phyloP scores from a whole-genome alignment of 2,113 vertebrate species.

The Nymphicus hollandicus region DNA sequence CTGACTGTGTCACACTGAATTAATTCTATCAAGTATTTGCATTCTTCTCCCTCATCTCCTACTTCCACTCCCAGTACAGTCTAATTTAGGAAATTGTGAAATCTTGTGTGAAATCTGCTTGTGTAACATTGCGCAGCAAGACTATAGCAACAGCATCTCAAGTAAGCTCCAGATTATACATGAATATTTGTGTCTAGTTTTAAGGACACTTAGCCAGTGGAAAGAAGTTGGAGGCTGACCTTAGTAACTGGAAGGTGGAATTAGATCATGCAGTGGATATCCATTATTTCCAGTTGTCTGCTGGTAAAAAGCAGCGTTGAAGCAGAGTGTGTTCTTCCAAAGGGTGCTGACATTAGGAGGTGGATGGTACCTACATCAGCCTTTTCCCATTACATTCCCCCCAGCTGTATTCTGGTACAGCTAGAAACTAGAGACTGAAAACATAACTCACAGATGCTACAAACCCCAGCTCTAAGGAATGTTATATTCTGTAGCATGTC shows the following conservation, averaged over 20 bases:
- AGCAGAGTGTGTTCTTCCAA: neutral
- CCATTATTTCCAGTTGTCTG: neutral
- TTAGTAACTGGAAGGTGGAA: neutral
- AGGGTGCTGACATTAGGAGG: neutral
- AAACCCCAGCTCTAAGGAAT: neutral
- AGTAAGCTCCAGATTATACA: neutral
- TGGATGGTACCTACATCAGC: neutral
- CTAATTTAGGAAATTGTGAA: slow-evolving; percentile 7
- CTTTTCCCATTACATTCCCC: neutral
- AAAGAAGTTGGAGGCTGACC: neutral
- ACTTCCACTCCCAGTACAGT: neutral
- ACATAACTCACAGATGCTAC: neutral
- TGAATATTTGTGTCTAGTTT: neutral
- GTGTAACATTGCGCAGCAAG: neutral
- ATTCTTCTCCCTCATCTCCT: neutral
- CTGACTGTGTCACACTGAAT: neutral
- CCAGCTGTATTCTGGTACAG: neutral
- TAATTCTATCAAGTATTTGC: neutral
- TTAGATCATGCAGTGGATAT: neutral
- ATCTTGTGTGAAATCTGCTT: slow-evolving; percentile 6
- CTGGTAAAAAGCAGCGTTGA: neutral
- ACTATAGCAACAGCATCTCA: neutral
- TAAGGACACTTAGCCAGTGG: neutral
- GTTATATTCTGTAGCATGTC: neutral
- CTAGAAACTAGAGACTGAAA: neutral